Conservation (phyloP, 2,888 invertebrate species). For the Schizotus pectinicornis region DNA sequence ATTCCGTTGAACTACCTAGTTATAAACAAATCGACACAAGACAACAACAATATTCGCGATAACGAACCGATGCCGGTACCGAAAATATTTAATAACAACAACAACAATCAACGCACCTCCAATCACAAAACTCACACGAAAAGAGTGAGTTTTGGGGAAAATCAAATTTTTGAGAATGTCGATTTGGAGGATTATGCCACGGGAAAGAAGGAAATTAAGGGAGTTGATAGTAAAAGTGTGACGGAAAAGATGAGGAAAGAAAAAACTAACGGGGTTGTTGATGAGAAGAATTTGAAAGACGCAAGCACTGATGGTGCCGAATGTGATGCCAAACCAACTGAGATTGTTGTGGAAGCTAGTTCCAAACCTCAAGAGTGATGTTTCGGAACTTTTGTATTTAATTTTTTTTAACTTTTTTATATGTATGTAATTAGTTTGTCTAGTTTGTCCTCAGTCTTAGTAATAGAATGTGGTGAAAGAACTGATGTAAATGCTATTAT, state of each 20-base stretch:
- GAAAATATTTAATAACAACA: slow-evolving; percentile 29
- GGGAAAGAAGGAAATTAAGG: slow-evolving; percentile 18
- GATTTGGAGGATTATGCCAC: slow-evolving; percentile 44
- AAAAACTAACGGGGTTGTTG: too few species aligned
- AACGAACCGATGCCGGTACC: slow-evolving; percentile 28
- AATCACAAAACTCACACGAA: slow-evolving; percentile 47
- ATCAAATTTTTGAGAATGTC: slow-evolving; percentile 53
- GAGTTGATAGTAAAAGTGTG: too few species aligned
- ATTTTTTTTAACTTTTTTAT: background rate
- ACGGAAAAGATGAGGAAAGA: too few species aligned
- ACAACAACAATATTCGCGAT: background rate
- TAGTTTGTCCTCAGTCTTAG: background rate
- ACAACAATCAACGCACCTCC: slow-evolving; percentile 20
- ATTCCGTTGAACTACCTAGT: slow-evolving; percentile 69
- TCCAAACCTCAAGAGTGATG: background rate
- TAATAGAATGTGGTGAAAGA: background rate
- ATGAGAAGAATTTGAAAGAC: too few species aligned
- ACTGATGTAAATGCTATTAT: background rate
- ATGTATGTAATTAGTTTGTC: background rate
- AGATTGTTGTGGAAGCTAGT: too few species aligned
- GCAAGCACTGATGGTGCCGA: too few species aligned
- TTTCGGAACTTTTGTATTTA: background rate
- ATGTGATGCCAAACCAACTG: too few species aligned
- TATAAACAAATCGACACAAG: slow-evolving; percentile 42
- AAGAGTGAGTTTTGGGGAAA: slow-evolving; percentile 57